Evolutionary conservation across 2,797 vertebrate genomes (phyloP), one percentile per base, ranked within the genome.

Genomic region (Urophycis tenuis): DNA sequence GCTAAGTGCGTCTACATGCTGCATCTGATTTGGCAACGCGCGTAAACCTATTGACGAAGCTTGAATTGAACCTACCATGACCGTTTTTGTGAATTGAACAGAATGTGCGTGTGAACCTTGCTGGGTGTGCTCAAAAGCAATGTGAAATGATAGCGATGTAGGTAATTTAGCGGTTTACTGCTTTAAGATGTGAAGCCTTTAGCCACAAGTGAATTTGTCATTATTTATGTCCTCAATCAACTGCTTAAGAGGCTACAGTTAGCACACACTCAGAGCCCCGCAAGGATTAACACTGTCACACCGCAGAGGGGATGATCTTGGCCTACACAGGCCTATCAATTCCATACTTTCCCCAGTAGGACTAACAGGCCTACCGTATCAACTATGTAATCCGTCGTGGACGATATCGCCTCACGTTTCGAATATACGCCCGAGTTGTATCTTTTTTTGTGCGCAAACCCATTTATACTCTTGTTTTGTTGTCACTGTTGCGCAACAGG

Each of bases 401-500:
- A 36, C 36, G 36, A 45, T 1, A 45, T 15, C 2, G 15, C 4
- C 15, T 45, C 1, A 45, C 41, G 15, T 45, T 39, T 39, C 36
- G 7, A 39, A 39, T 39, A 39, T 39, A 39, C 5, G 36, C 7
- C 36, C 7, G 6, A 14, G 41, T 45, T 45, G 5, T 36, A 7
- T 36, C 9, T 36, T 1, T 36, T 36, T 36, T 36, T 36, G 6
- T 36, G 5, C 11, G 36, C 36, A 36, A 36, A 36, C 36, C 45
- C 45, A 49, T 5, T 49, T 19, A 32, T 5, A 10, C 32, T 36
- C 1, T 14, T 14, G 10, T 14, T 36, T 29, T 34, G 9, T 92
- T 88, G 85, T 73, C 74, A 67, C 41, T n/a, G 35, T 19, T 78
- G 33, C 74, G 72, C 74, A 33, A 3, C 80, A 98, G 96, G 96